These are phyloP conservation scores for Amyelois transitella DNA, from an alignment of 1,140 invertebrate species.

Conservation along the genomic window DNA sequence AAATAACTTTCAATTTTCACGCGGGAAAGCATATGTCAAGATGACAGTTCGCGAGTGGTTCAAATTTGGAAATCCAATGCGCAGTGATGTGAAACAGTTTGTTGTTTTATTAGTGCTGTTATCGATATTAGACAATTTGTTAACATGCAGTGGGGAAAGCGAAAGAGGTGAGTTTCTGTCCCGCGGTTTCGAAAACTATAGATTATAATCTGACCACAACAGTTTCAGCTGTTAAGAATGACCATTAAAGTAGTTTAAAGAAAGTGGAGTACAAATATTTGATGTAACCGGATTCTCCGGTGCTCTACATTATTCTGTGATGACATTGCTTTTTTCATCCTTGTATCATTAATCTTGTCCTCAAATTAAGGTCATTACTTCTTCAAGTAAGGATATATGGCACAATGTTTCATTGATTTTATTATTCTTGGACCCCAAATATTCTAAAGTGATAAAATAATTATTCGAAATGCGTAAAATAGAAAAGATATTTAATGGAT, in stretches of 20 bases:
- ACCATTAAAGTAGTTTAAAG: background rate
- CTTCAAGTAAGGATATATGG: no score
- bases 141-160: slow-evolving; percentile 38
- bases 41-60: slow-evolving; percentile 59
- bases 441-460: no score
- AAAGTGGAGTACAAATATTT: background rate
- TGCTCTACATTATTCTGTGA: background rate
- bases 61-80: slow-evolving; percentile 31
- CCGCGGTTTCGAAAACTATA: background rate
- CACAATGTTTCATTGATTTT: no score
- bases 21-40: slow-evolving; percentile 48
- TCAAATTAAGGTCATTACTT: background rate
- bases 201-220: background rate
- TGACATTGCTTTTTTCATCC: background rate
- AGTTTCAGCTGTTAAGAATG: background rate
- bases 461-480: no score
- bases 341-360: background rate
- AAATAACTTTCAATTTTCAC: slow-evolving; percentile 20
- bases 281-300: background rate
- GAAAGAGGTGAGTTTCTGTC: slow-evolving; percentile 42
- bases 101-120: slow-evolving; percentile 50
- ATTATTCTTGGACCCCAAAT: no score
- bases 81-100: slow-evolving; percentile 53
- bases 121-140: slow-evolving; percentile 47
- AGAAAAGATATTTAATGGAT: no score